Percentiles rank a stretch among this genome's conserved stretches.
phyloP scores from a whole-genome alignment of 2,113 vertebrate genomes.

The Balaeniceps rex region DNA sequence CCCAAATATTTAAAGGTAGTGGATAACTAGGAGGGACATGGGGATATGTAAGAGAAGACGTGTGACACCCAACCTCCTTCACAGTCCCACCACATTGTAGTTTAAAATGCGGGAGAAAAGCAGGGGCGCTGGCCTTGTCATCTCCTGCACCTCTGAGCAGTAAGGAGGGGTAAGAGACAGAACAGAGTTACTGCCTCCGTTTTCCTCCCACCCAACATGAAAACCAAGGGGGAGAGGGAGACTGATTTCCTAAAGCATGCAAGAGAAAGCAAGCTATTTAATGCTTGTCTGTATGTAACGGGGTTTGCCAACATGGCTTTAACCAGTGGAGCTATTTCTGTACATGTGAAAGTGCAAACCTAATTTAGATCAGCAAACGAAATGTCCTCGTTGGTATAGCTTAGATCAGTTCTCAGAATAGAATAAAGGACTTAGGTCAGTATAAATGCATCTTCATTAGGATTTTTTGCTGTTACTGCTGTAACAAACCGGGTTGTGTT shows the following conservation, averaged over 20 bases:
- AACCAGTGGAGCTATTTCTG: neutral
- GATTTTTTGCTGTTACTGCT: neutral
- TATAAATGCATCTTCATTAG: neutral
- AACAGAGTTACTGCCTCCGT: neutral
- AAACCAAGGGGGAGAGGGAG: neutral
- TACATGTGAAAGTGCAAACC: neutral
- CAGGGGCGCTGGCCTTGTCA: neutral
- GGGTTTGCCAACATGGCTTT: neutral
- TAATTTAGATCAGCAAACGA: neutral
- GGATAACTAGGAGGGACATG: neutral
- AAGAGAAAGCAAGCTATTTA: neutral
- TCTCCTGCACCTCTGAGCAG: neutral
- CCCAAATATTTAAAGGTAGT: neutral
- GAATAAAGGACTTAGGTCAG: neutral
- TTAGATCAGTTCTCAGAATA: slow-evolving; percentile 10
- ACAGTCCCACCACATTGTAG: neutral
- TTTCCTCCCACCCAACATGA: neutral
- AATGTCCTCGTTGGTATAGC: neutral
- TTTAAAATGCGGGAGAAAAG: neutral
- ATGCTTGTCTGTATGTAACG: neutral
- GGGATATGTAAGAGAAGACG: neutral
- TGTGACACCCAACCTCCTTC: neutral
- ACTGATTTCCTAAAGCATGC: neutral
- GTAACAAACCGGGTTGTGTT: neutral
- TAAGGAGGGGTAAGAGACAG: neutral